Evolutionary conservation across 2,797 vertebrate species (phyloP).

Genomic region (Enteromius anoplus): DNA sequence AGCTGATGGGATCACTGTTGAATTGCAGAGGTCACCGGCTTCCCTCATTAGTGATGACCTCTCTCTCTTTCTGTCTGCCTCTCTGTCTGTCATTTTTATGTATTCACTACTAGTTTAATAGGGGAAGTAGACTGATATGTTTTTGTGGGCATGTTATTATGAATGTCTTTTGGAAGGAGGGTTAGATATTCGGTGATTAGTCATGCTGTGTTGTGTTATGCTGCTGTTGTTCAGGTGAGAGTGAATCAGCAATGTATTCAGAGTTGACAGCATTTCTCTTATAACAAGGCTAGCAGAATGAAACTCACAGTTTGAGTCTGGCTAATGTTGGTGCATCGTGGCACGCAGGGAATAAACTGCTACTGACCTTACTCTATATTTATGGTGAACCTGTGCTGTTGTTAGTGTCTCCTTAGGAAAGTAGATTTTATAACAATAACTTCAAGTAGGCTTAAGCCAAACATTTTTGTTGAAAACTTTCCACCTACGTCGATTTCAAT

Average conservation of each 20-base stretch:
- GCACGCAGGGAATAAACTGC: slow-evolving; percentile 29
- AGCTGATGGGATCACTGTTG: slow-evolving; percentile 41
- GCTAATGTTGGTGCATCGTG: slow-evolving; percentile 26
- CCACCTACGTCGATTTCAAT: not conserved
- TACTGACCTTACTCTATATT: slow-evolving; percentile 29
- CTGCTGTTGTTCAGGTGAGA: slow-evolving; percentile 52
- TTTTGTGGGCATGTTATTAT: slow-evolving; percentile 40
- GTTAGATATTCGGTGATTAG: slow-evolving; percentile 52
- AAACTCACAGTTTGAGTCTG: slow-evolving; percentile 33
- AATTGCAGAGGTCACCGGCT: slow-evolving; percentile 51
- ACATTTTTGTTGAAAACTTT: not conserved
- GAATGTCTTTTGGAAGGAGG: slow-evolving; percentile 42
- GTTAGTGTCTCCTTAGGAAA: not conserved
- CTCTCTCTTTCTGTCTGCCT: slow-evolving; percentile 41
- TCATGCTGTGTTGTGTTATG: slow-evolving; percentile 45
- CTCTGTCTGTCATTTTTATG: slow-evolving; percentile 50
- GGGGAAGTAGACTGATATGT: slow-evolving; percentile 40
- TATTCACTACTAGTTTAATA: slow-evolving; percentile 38
- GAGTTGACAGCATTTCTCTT: slow-evolving; percentile 49
- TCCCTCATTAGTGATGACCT: slow-evolving; percentile 46
- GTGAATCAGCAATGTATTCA: slow-evolving; percentile 45
- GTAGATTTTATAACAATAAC: not conserved
- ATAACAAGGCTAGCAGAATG: slow-evolving; percentile 45
- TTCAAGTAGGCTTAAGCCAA: not conserved
- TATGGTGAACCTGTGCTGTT: slow-evolving; percentile 20